Evolutionary conservation across 2,888 invertebrate species (phyloP).

Genomic region (Zygaena filipendulae): DNA sequence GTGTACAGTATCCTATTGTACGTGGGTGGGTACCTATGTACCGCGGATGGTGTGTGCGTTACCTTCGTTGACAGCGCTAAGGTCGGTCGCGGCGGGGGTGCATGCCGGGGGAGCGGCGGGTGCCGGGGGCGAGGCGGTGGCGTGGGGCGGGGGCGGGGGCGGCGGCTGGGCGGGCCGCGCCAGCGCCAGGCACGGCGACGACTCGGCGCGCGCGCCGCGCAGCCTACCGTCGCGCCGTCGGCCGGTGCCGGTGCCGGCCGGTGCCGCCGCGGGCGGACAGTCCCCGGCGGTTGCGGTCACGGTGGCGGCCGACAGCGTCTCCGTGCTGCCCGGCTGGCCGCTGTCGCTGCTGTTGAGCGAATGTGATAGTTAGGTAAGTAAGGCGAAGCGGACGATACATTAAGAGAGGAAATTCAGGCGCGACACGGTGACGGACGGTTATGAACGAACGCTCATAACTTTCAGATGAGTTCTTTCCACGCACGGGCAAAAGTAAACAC

Average conservation of each 20-base stretch:
- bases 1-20: too few species aligned
- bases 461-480: too few species aligned
- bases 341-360: constrained; percentile 52
- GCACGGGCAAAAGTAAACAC: too few species aligned
- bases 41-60: too few species aligned
- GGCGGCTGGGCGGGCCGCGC: constrained; percentile 41
- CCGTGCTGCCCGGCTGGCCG: constrained; percentile 41
- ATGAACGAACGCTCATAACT: too few species aligned
- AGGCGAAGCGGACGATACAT: too few species aligned
- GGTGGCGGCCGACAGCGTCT: constrained; percentile 32
- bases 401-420: too few species aligned
- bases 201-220: constrained; percentile 35
- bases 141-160: constrained; percentile 31
- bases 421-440: too few species aligned
- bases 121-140: constrained; percentile 14
- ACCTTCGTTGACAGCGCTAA: constrained; percentile 67
- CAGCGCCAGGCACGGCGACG: constrained; percentile 47
- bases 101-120: constrained; percentile 14
- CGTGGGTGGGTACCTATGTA: too few species aligned
- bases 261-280: constrained; percentile 18
- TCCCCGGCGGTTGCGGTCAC: constrained; percentile 17
- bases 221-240: constrained; percentile 31
- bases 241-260: constrained; percentile 15
- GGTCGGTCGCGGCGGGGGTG: constrained; percentile 32
- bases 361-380: too few species aligned